Base-by-base conservation (phyloP, 2,888 invertebrate species). In the Phytoseiulus persimilis region DNA sequence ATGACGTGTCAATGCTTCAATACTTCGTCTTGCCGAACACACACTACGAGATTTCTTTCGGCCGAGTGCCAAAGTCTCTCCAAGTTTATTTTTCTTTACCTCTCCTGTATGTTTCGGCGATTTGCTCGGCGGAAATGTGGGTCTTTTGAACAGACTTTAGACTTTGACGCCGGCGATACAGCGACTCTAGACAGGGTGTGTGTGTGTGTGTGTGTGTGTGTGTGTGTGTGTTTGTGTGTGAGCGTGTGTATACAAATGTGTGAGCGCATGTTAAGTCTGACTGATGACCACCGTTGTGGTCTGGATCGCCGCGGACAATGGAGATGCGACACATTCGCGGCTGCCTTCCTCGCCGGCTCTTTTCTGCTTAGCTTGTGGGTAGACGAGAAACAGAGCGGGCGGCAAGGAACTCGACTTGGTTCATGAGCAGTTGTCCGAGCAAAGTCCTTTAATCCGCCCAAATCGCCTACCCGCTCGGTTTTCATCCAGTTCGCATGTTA, bases 241-340 rank as follows among this genome's bases (percentile, higher is more conserved):
- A 65, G 23, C 65, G 65, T 65, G 65, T 65, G 65, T 65, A 65
- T 65, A 65, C 28, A 65, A 65, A 65, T 65, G 65, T 65, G 65
- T 65, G 65, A 65, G 65, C 65, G 65, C 65, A 65, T 65, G 65
- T 65, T 65, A 65, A 65, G 65, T 65, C 65, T 65, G 65, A 65
- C 65, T 65, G 65, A 65, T 65, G 65, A 65, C 65, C 65, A 65
- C 28, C 65, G 65, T 65, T 65, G 65, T 23, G 65, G 65, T 65
- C 23, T 65, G 65, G 65, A 65, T 14, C 65, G 39, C 9, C 39
- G 65, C 5, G 65, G 65, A 65, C 65, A 65, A 65, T 65, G 28
- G 65, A 65, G 65, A 65, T 65, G 65, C 65, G 65, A 65, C 65
- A 14, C 65, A 65, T 65, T 28, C 65, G 18, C 28, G 65, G 65